phyloP scores from a whole-genome alignment of 53 echinoderm and acorn worm genomes.

The Temnopleurus reevesii region DNA sequence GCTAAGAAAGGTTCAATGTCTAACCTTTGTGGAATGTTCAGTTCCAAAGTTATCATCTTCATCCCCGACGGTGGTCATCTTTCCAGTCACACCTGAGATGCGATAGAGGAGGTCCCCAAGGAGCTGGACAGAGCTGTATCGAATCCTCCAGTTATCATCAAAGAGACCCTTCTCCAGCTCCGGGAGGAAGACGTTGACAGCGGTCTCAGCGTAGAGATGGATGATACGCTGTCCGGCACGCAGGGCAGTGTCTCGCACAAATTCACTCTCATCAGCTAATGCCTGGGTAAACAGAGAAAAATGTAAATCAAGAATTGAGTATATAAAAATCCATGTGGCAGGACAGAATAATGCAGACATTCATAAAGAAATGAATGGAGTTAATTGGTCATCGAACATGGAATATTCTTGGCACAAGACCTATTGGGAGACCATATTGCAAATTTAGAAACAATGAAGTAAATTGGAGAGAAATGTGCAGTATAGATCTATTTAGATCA shows the following conservation, averaged over 20 bases:
- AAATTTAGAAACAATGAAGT: too few species aligned
- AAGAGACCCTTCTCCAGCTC: constrained; percentile 96
- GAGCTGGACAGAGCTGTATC: constrained; percentile 92
- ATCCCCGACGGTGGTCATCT: constrained; percentile 95
- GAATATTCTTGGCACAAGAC: too few species aligned
- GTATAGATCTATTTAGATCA: too few species aligned
- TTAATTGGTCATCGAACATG: too few species aligned
- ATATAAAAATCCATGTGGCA: too few species aligned
- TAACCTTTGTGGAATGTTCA: constrained; percentile 96
- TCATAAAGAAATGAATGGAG: too few species aligned
- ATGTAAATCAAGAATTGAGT: too few species aligned
- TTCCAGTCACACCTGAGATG: constrained; percentile 96
- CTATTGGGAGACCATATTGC: too few species aligned
- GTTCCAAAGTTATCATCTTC: constrained; percentile 99
- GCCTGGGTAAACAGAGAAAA: too few species aligned
- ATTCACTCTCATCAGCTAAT: constrained; percentile 94
- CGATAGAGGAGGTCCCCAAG: constrained; percentile 91
- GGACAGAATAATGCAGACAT: too few species aligned
- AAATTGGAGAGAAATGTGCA: too few species aligned
- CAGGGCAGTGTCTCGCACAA: constrained; percentile 91
- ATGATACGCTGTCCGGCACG: constrained; percentile 98
- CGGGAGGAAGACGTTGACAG: constrained; percentile 92
- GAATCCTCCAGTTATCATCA: constrained; percentile 98
- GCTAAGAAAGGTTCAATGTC: too few species aligned
- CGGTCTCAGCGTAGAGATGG: constrained; percentile 94